phyloP scores from a whole-genome alignment of 2,888 invertebrate genomes.

The Pycnomerus fuliginosus region DNA sequence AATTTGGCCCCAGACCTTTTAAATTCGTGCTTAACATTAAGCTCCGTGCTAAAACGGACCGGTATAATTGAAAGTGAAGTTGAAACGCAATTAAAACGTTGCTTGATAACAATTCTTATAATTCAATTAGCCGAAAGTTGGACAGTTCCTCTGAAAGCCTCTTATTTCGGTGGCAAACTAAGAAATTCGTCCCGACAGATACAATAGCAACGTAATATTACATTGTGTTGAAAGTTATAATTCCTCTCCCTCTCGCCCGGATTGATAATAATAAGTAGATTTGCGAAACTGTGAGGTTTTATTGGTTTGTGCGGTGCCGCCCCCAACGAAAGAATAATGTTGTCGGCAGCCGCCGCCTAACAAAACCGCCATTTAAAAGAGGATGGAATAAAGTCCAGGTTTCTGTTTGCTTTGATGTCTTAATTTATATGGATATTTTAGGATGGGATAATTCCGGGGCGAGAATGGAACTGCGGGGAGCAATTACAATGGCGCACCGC shows the following conservation, averaged over 20 bases:
- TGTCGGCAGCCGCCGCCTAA: background rate
- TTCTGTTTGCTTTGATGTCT: background rate
- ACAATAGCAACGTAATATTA: slow-evolving; percentile 24
- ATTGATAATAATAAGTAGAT: slow-evolving; percentile 24
- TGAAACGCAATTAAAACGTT: slow-evolving; percentile 26
- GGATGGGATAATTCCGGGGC: slow-evolving; percentile 1
- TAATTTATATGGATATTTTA: background rate
- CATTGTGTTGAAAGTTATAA: slow-evolving; percentile 27
- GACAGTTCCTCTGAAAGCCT: slow-evolving; percentile 24
- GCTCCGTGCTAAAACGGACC: too few species aligned
- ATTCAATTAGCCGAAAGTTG: slow-evolving; percentile 24
- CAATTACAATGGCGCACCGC: slow-evolving; percentile 27
- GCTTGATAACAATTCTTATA: slow-evolving; percentile 27
- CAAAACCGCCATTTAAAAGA: background rate
- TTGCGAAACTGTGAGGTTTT: slow-evolving; percentile 19
- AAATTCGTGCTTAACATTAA: too few species aligned
- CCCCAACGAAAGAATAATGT: background rate
- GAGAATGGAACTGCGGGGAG: slow-evolving; percentile 25
- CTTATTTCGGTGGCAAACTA: slow-evolving; percentile 22
- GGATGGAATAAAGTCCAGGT: background rate
- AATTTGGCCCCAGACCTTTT: too few species aligned
- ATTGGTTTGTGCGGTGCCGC: too few species aligned
- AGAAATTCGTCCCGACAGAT: slow-evolving; percentile 24
- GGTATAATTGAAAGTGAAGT: slow-evolving; percentile 23
- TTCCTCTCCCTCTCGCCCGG: slow-evolving; percentile 19